These are phyloP conservation scores for Rhinogobius similis DNA, from an alignment of 2,113 vertebrate genomes.

Conservation along the genomic window DNA sequence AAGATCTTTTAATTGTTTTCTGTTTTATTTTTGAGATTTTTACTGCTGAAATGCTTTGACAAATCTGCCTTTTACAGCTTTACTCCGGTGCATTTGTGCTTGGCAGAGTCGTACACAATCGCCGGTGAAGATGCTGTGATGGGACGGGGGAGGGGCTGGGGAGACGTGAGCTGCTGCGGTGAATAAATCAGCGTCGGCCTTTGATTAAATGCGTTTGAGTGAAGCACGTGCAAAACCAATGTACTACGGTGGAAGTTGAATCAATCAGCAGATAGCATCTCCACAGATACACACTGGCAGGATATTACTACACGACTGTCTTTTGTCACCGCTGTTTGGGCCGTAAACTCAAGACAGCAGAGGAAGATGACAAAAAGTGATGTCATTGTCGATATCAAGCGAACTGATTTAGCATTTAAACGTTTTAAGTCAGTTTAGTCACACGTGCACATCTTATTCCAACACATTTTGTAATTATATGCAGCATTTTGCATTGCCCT, in stretches of 20 bases:
- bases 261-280: conserved; percentile 45
- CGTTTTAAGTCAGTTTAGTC: too few relatives aligned
- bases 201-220: conserved; percentile 46
- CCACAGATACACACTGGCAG: conserved; percentile 14
- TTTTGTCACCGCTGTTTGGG: background rate
- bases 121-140: conserved; percentile 13
- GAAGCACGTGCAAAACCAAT: conserved; percentile 4
- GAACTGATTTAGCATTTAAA: too few relatives aligned
- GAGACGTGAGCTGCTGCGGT: conserved; percentile 37
- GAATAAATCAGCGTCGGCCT: conserved; percentile 66
- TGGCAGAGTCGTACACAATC: background rate
- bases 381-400: too few relatives aligned
- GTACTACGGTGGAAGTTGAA: conserved; percentile 41
- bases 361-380: background rate
- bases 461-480: too few relatives aligned
- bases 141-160: conserved; percentile 47
- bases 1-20: background rate
- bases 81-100: background rate
- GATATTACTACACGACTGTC: conserved; percentile 40
- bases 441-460: too few relatives aligned
- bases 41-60: background rate
- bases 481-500: too few relatives aligned
- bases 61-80: background rate
- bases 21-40: background rate
- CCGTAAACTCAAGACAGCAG: background rate